Conservation (phyloP, 2,797 vertebrate species). For the Chrysocyon brachyurus region DNA sequence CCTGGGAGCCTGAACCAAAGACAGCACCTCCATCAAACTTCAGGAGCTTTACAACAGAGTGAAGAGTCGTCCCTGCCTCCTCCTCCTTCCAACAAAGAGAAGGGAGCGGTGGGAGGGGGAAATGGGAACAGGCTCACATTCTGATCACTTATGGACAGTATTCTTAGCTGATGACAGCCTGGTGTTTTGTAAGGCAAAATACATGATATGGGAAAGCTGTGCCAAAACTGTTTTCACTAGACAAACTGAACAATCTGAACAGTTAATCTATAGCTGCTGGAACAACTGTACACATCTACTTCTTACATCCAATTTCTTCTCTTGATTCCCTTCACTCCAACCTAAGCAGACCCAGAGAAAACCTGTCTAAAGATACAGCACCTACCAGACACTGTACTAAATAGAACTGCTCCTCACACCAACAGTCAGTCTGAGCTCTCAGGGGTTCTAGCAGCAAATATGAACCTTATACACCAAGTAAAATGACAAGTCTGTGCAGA, state of each 20-base stretch:
- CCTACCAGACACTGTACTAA: neutral
- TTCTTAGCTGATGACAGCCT: neutral
- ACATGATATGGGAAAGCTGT: neutral
- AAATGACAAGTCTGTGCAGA: neutral
- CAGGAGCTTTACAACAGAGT: neutral
- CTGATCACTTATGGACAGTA: neutral
- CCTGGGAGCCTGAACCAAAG: neutral
- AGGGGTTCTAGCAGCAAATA: neutral
- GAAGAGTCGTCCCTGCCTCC: neutral
- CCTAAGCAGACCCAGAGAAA: neutral
- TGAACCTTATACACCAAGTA: neutral
- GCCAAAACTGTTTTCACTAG: neutral
- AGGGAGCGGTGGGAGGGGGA: neutral
- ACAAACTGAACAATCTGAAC: neutral
- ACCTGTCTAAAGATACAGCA: neutral
- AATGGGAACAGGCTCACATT: neutral
- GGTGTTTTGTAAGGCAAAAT: neutral
- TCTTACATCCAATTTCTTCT: neutral
- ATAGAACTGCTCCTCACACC: neutral
- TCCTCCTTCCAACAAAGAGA: conserved; percentile 4
- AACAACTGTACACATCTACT: neutral
- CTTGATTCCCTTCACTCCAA: conserved; percentile 2
- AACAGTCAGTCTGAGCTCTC: neutral
- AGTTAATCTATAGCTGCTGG: neutral
- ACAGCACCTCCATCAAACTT: neutral